A percentile compares a stretch with the other conserved stretches of the same genome.
phyloP scores from a whole-genome alignment of 2,888 invertebrate genomes.

The Diaperis boleti region DNA sequence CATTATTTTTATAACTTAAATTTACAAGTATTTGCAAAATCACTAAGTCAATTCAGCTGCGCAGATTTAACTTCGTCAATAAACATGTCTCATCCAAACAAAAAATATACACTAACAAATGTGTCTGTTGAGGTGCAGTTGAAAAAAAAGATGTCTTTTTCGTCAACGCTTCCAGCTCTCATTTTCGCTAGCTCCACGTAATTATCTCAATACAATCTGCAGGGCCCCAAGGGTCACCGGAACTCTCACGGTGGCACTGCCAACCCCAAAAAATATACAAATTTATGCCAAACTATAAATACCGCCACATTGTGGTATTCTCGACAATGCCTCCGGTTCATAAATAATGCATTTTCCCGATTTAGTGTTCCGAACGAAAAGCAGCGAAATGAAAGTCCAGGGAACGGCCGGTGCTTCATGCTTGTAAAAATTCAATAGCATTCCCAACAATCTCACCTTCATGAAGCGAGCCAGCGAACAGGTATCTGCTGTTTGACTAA shows the following conservation, averaged over 20 bases:
- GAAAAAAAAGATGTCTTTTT: too few relatives aligned
- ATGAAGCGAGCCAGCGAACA: slow-evolving; percentile 27
- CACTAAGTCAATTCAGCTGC: too few relatives aligned
- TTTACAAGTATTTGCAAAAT: too few relatives aligned
- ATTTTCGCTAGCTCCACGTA: too few relatives aligned
- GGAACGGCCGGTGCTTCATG: slow-evolving; percentile 28
- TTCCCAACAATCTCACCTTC: slow-evolving; percentile 41
- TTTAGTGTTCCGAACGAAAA: not conserved
- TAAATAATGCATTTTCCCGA: slow-evolving; percentile 20
- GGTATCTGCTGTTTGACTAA: slow-evolving; percentile 44
- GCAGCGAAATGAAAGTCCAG: slow-evolving; percentile 29
- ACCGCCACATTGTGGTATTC: not conserved
- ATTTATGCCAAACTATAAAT: slow-evolving; percentile 15
- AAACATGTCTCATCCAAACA: too few relatives aligned
- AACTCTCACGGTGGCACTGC: slow-evolving; percentile 24
- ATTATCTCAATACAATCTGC: too few relatives aligned
- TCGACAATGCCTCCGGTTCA: slow-evolving; percentile 9
- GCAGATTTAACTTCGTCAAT: too few relatives aligned
- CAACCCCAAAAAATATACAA: slow-evolving; percentile 15
- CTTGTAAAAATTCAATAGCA: slow-evolving; percentile 32
- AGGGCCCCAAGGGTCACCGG: not conserved
- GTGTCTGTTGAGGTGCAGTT: too few relatives aligned
- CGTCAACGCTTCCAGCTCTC: too few relatives aligned
- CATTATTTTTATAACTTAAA: too few relatives aligned
- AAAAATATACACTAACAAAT: too few relatives aligned